Conservation (phyloP, 2,113 vertebrate genomes). For the Macroglossus sobrinus region DNA sequence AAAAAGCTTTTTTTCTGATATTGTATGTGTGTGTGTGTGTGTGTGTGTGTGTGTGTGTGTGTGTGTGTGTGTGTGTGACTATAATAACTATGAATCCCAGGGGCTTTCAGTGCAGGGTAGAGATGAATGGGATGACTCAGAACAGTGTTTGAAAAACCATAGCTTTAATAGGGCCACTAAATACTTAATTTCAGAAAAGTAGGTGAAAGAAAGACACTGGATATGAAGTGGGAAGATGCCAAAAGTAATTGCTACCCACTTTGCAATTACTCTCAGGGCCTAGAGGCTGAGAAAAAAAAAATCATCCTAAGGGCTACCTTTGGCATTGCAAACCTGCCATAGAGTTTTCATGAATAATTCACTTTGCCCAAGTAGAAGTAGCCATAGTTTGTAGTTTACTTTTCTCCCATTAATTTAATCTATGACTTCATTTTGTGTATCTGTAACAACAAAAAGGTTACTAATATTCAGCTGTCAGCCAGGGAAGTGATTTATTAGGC, state of each 20-base stretch:
- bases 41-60: background rate
- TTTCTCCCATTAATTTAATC: slow-evolving; percentile 69
- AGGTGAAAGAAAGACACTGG: background rate
- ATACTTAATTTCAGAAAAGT: slow-evolving; percentile 39
- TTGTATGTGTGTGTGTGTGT: background rate
- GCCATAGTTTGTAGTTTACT: slow-evolving; percentile 54
- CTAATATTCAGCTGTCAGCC: slow-evolving; percentile 50
- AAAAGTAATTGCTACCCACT: slow-evolving; percentile 59
- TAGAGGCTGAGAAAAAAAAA: slow-evolving; percentile 45
- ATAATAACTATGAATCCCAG: background rate
- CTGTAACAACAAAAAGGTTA: slow-evolving; percentile 61
- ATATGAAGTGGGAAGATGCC: slow-evolving; percentile 22
- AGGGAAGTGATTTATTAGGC: slow-evolving; percentile 64
- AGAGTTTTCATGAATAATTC: slow-evolving; percentile 65
- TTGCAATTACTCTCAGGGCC: slow-evolving; percentile 43
- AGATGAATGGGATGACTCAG: background rate
- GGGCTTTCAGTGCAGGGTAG: background rate
- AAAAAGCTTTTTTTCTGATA: background rate
- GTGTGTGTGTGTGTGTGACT: background rate
- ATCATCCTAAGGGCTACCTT: slow-evolving; percentile 38
- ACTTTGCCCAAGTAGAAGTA: slow-evolving; percentile 59
- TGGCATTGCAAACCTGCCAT: slow-evolving; percentile 47
- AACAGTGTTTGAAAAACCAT: background rate
- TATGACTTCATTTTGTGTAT: slow-evolving; percentile 66
- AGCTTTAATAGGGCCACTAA: background rate